Evolutionary conservation across 2,113 vertebrate genomes (phyloP).

Genomic region (Varanus komodoensis): DNA sequence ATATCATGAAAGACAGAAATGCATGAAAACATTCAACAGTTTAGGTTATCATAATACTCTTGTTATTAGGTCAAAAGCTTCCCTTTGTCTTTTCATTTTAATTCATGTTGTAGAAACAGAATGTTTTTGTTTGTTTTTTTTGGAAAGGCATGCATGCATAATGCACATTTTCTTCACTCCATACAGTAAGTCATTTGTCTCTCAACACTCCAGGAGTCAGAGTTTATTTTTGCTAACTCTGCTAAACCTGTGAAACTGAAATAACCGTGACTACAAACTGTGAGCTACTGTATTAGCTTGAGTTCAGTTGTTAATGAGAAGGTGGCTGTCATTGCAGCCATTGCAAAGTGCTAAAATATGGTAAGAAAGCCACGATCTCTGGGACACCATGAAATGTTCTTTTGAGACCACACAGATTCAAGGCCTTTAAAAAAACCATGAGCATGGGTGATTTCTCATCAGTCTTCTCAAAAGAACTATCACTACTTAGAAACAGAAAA

Average conservation of each 20-base stretch:
- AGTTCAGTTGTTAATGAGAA: constrained; percentile 28
- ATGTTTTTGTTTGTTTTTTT: constrained; percentile 38
- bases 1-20: not conserved
- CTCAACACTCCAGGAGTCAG: constrained; percentile 66
- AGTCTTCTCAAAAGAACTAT: constrained; percentile 15
- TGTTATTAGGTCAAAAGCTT: constrained; percentile 37
- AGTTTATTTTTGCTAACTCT: constrained; percentile 75
- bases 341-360: not conserved
- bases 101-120: constrained; percentile 29
- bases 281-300: constrained; percentile 69
- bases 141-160: constrained; percentile 28
- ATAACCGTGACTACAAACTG: constrained; percentile 54
- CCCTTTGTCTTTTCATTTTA: constrained; percentile 50
- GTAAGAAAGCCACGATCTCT: constrained; percentile 3
- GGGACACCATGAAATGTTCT: constrained; percentile 7
- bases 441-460: not conserved
- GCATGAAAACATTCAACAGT: constrained; percentile 1
- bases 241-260: constrained; percentile 59
- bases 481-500: not conserved
- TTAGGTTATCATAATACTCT: not conserved
- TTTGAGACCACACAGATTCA: not conserved
- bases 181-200: constrained; percentile 58
- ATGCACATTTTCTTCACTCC: constrained; percentile 63
- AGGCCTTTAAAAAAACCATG: constrained; percentile 12
- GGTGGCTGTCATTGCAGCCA: constrained; percentile 23